Evolutionary conservation across 2,797 vertebrate genomes (phyloP).

Genomic region (Megalops cyprinoides): DNA sequence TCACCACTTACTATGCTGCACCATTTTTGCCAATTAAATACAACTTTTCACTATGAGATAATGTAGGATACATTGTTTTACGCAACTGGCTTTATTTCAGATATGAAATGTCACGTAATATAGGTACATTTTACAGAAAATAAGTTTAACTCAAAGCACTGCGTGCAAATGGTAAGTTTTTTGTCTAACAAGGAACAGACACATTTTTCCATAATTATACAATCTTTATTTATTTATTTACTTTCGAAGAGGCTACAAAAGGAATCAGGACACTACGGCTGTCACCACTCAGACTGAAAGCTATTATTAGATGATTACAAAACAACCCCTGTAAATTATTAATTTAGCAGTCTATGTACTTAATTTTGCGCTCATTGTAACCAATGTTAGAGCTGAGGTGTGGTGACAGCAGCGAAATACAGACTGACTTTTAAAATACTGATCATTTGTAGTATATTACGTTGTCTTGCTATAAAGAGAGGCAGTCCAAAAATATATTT

Average conservation of each 20-base stretch:
- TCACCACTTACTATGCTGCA: slow-evolving; percentile 71
- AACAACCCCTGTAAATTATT: slow-evolving; percentile 90
- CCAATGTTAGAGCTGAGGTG: slow-evolving; percentile 80
- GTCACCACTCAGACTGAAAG: slow-evolving; percentile 59
- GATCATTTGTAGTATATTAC: slow-evolving; percentile 42
- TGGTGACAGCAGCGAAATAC: slow-evolving; percentile 62
- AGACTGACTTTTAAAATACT: slow-evolving; percentile 61
- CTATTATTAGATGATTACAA: slow-evolving; percentile 87
- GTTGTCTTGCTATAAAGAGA: slow-evolving; percentile 1
- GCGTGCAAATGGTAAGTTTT: not conserved
- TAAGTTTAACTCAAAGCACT: not conserved
- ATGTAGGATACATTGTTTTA: slow-evolving; percentile 6
- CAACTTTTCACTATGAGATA: slow-evolving; percentile 5
- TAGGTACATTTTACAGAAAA: slow-evolving; percentile 9
- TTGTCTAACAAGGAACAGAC: not conserved
- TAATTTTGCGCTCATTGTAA: slow-evolving; percentile 87
- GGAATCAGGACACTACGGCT: not conserved
- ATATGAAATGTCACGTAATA: slow-evolving; percentile 7
- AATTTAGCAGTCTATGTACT: slow-evolving; percentile 83
- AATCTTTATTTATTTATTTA: not conserved
- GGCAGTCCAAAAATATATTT: not conserved
- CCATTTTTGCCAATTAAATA: slow-evolving; percentile 62
- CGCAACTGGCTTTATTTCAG: slow-evolving; percentile 3
- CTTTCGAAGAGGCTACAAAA: slow-evolving; percentile 1
- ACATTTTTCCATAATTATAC: not conserved